Evolutionary conservation across 2,113 vertebrate species (phyloP).

Genomic region (Chionis minor): DNA sequence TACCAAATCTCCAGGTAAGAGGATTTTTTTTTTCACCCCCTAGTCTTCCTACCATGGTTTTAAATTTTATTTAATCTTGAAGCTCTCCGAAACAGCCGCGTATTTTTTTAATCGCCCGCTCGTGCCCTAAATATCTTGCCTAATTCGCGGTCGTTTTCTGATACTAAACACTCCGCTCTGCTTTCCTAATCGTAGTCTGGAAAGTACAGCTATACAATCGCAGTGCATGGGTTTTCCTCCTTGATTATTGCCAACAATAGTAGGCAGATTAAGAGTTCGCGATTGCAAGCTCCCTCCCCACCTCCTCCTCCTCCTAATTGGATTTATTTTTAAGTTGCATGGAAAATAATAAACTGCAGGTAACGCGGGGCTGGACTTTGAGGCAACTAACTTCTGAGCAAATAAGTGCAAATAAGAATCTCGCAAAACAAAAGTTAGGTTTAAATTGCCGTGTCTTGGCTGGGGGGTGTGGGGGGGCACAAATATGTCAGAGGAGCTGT

Average conservation of each 20-base stretch:
- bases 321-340: conserved; percentile 76
- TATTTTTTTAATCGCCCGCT: conserved; percentile 61
- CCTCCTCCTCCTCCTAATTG: conserved; percentile 55
- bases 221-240: conserved; percentile 70
- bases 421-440: conserved; percentile 82
- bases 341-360: conserved; percentile 70
- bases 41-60: conserved; percentile 68
- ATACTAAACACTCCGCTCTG: conserved; percentile 67
- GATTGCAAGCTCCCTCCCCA: conserved; percentile 61
- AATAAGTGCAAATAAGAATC: conserved; percentile 81
- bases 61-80: conserved; percentile 74
- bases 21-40: neutral
- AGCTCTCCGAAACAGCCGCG: conserved; percentile 51
- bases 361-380: conserved; percentile 74
- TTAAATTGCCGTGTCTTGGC: conserved; percentile 71
- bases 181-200: conserved; percentile 68
- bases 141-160: conserved; percentile 55
- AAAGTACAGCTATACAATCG: conserved; percentile 72
- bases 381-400: conserved; percentile 82
- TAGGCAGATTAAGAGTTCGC: conserved; percentile 81
- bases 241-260: conserved; percentile 76
- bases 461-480: conserved; percentile 39
- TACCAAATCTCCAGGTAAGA: conserved; percentile 92
- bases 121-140: conserved; percentile 54
- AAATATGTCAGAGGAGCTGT: conserved; percentile 82